Conservation (phyloP, 2,113 vertebrate species). For the Tylochromis polylepis region DNA sequence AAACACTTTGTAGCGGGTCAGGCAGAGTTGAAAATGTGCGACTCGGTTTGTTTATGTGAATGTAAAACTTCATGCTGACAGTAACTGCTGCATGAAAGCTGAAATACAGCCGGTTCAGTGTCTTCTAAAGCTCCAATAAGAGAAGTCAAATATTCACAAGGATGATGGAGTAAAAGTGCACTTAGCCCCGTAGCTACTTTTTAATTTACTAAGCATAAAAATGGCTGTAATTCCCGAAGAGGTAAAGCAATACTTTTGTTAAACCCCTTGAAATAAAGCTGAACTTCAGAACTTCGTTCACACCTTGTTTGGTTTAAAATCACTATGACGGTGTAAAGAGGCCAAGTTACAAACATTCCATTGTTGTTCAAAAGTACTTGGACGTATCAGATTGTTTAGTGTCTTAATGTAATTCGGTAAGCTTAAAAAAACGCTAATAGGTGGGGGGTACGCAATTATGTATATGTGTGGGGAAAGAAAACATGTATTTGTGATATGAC, state of each 20-base stretch:
- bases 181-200: neutral
- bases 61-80: neutral
- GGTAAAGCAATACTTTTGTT: accelerated
- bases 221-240: accelerated
- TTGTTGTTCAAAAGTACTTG: neutral
- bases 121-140: neutral
- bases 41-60: neutral
- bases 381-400: too few species aligned
- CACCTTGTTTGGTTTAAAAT: neutral
- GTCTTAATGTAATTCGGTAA: neutral
- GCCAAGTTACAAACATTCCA: neutral
- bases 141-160: neutral
- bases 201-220: neutral
- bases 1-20: neutral
- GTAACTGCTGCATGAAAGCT: neutral
- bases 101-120: neutral
- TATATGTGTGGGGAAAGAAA: accelerated
- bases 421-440: neutral
- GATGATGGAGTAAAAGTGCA: neutral
- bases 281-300: neutral
- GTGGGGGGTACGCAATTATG: neutral
- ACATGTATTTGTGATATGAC: accelerated
- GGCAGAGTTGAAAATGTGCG: neutral
- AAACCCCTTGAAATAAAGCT: accelerated
- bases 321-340: too few species aligned